Base-by-base conservation (phyloP, 2,888 invertebrate genomes). In the Hyposoter dolosus region DNA sequence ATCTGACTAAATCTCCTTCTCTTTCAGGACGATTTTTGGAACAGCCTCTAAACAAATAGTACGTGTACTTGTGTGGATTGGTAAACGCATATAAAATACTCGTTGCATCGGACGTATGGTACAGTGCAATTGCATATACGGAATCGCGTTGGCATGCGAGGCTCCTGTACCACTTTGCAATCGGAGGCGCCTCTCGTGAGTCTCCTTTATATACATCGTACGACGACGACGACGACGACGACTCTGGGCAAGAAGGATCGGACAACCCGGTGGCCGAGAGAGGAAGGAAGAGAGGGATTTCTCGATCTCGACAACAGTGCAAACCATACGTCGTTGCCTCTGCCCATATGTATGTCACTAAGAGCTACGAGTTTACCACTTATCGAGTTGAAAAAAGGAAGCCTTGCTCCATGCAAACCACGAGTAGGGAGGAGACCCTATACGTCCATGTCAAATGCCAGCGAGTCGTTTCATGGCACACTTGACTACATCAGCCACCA, bases 121-220 rank as follows among this genome's bases (percentile, higher is more conserved):
- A 79, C 4, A 40, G 79, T 80, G 82, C 82, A 85, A 85, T 85
- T 82, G 79, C 82, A 76, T 47, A 71, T 76, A 47, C 53, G 79
- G 82, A 79, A 82, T 85, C 23, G 69, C 85, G 47, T 69, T 43
- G 82, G 85, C 79, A 85, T 82, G 85, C 76, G 28, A 47, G 66
- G 71, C 71, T 83, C 68, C 85, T 85, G 82, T 85, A 85, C 82
- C 79, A 82, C 85, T 85, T 85, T 82, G 82, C 85, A 76, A 82
- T 82, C 82, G 79, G 71, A 69, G 82, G 78, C 83, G 77, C 83
- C 83, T 66, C 81, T 35, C 50, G 23, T 35, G 71, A 69, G 28
- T 53, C 69, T 28, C 40, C 15, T 40, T 17, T 74, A 15, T 72
- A 35, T 56, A 50, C 6, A 60, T 40, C 12, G 19, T 45, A 43